Evolutionary conservation across 2,797 vertebrate genomes (phyloP).

Genomic region (Neosilurus mollespiculum): DNA sequence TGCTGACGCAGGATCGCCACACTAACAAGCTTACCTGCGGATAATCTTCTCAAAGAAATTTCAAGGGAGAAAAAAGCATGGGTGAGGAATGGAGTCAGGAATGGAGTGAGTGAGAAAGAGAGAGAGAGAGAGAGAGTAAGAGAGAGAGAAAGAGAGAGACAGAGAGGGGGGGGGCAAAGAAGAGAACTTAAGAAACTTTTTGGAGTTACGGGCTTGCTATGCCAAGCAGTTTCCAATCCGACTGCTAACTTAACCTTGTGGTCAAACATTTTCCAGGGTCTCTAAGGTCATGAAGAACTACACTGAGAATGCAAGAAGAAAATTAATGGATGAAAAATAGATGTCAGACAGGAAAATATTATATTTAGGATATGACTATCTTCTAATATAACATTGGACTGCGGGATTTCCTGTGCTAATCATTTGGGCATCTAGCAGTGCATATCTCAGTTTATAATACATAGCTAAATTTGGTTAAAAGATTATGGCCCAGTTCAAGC

Average conservation of each 20-base stretch:
- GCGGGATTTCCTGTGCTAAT: constrained; percentile 18
- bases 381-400: background rate
- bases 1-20: constrained; percentile 78
- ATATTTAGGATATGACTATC: constrained; percentile 5
- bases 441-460: background rate
- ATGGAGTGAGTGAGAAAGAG: constrained; percentile 46
- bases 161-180: constrained; percentile 45
- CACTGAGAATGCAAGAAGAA: constrained; percentile 7
- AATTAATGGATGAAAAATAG: constrained; percentile 23
- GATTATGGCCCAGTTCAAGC: background rate
- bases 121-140: constrained; percentile 13
- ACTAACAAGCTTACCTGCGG: constrained; percentile 83
- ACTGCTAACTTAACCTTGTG: constrained; percentile 68
- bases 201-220: constrained; percentile 73
- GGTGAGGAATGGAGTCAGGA: constrained; percentile 44
- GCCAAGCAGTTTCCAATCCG: constrained; percentile 77
- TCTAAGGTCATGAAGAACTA: constrained; percentile 58
- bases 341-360: background rate
- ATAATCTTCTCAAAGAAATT: constrained; percentile 83
- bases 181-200: constrained; percentile 76
- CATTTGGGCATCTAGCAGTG: background rate
- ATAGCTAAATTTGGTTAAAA: no score
- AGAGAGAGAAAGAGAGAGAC: constrained; percentile 36
- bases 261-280: constrained; percentile 69
- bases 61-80: constrained; percentile 69